Evolutionary conservation across 2,113 vertebrate genomes (phyloP).

Genomic region (Hemibagrus wyckioides): DNA sequence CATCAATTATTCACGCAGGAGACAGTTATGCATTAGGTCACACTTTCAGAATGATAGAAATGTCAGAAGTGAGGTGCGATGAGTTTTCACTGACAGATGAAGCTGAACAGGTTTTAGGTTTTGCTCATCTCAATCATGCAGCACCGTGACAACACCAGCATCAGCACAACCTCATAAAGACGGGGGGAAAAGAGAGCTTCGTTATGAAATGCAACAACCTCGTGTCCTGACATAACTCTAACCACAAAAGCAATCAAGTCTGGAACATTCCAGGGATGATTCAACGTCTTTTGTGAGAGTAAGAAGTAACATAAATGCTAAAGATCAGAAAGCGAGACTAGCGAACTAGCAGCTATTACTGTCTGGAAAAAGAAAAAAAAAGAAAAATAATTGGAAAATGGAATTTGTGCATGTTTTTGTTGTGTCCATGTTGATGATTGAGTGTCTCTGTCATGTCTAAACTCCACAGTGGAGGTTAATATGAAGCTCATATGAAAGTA

Average conservation of each 20-base stretch:
- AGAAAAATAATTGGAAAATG: not conserved
- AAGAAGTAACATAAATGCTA: not conserved
- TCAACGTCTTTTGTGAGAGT: not conserved
- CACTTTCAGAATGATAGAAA: constrained; percentile 52
- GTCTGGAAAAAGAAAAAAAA: not conserved
- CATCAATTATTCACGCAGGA: not conserved
- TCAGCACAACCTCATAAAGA: not conserved
- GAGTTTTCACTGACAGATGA: constrained; percentile 55
- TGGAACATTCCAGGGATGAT: not conserved
- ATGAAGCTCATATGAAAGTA: too few species aligned
- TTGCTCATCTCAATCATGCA: constrained; percentile 38
- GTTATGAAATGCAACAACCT: not conserved
- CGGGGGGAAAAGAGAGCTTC: not conserved
- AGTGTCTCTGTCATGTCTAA: too few species aligned
- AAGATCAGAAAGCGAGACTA: not conserved
- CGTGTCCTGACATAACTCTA: not conserved
- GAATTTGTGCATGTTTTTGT: too few species aligned
- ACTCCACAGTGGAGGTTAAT: too few species aligned
- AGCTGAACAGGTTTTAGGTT: constrained; percentile 64
- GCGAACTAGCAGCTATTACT: not conserved
- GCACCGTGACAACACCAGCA: not conserved
- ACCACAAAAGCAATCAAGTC: not conserved
- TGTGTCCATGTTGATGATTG: too few species aligned
- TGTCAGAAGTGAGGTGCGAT: constrained; percentile 32
- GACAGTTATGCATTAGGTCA: constrained; percentile 22